phyloP scores from a whole-genome alignment of 2,797 vertebrate species.

The Galaxias olidus region DNA sequence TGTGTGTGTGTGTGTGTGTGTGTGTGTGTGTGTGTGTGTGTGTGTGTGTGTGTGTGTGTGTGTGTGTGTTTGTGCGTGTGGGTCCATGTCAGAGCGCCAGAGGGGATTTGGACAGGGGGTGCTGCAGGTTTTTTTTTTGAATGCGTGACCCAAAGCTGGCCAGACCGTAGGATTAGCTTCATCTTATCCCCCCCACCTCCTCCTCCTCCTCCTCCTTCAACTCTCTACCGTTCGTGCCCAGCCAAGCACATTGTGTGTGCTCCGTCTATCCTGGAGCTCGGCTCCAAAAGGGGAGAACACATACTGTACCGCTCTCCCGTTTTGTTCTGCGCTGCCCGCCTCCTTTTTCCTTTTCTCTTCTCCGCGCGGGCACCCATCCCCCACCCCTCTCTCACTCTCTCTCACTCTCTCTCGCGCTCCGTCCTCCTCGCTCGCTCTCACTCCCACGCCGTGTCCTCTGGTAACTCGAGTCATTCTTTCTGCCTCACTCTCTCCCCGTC shows the following conservation, averaged over 20 bases:
- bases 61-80: too few species aligned
- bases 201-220: conserved; percentile 52
- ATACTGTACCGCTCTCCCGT: conserved; percentile 40
- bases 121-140: conserved; percentile 52
- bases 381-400: conserved; percentile 39
- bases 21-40: conserved; percentile 27
- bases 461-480: too few species aligned
- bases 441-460: too few species aligned
- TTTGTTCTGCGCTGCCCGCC: conserved; percentile 24
- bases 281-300: conserved; percentile 58
- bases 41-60: not conserved
- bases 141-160: conserved; percentile 62
- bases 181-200: conserved; percentile 52
- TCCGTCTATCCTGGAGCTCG: conserved; percentile 72
- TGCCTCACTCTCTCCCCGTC: not conserved
- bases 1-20: too few species aligned
- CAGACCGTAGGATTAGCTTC: conserved; percentile 69
- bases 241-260: conserved; percentile 66
- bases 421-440: not conserved
- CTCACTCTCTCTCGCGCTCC: not conserved
- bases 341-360: conserved; percentile 7
- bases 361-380: conserved; percentile 44
- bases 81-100: conserved; percentile 46
- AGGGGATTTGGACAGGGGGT: conserved; percentile 59
- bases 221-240: conserved; percentile 67